Conservation (phyloP, 2,113 vertebrate species). For the Sphyrna mokarran region DNA sequence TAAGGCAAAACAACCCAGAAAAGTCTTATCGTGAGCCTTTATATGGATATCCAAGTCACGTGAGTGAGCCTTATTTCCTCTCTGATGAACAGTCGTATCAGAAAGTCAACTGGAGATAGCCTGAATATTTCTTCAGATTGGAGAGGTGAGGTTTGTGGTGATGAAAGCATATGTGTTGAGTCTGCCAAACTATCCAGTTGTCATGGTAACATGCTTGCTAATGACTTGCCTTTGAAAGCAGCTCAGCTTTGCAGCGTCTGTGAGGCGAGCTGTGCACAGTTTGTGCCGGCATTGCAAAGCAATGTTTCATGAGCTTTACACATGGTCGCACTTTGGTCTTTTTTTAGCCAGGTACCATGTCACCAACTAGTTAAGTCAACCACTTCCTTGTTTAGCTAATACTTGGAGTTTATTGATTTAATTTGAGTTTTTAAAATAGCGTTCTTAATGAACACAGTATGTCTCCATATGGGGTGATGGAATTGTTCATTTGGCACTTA, state of each 20-base stretch:
- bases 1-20: neutral
- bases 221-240: neutral
- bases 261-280: neutral
- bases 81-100: neutral
- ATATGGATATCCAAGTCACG: no score
- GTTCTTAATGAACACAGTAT: neutral
- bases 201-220: neutral
- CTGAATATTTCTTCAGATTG: neutral
- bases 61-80: neutral
- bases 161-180: neutral
- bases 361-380: neutral
- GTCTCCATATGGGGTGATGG: neutral
- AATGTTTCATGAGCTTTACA: neutral
- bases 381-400: neutral
- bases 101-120: neutral
- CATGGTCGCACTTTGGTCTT: neutral
- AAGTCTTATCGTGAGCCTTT: neutral
- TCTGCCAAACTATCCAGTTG: neutral
- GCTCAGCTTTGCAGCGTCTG: neutral
- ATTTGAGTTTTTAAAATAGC: neutral
- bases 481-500: neutral
- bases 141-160: neutral
- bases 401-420: neutral
- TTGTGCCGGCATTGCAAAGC: neutral
- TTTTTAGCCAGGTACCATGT: slow-evolving; percentile 4